Conservation (phyloP, 2,113 vertebrate genomes). For the Rhagologus leucostigma region DNA sequence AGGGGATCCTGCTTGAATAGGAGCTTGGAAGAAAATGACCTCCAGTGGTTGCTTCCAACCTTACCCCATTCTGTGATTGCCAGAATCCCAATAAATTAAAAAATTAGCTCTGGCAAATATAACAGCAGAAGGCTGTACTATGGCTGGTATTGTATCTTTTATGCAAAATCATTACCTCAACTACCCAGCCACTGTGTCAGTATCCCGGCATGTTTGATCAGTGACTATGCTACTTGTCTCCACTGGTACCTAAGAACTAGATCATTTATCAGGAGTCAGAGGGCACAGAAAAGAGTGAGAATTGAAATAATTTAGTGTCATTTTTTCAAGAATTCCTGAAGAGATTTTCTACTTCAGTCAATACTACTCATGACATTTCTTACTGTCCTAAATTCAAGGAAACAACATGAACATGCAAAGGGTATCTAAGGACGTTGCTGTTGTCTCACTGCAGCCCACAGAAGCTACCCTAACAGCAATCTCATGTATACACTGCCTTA, state of each 20-base stretch:
- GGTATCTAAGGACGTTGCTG: neutral
- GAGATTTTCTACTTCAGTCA: neutral
- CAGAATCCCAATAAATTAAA: neutral
- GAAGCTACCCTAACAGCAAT: neutral
- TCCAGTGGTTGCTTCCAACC: neutral
- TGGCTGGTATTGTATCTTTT: fast-evolving
- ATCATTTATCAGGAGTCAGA: neutral
- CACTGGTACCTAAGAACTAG: neutral
- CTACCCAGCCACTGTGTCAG: neutral
- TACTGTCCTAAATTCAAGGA: neutral
- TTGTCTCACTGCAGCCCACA: neutral
- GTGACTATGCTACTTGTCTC: neutral
- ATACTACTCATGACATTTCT: neutral
- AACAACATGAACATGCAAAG: neutral
- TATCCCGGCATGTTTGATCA: neutral
- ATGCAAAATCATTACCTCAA: neutral
- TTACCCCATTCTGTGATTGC: neutral
- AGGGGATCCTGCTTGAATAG: neutral
- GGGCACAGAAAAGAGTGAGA: neutral
- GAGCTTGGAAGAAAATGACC: neutral
- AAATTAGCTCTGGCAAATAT: neutral
- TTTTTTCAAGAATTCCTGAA: neutral
- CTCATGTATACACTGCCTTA: neutral
- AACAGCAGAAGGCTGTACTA: neutral
- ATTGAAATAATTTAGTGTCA: neutral